Conservation (phyloP, 2,797 vertebrate genomes). For the Phataginus tetradactyla region DNA sequence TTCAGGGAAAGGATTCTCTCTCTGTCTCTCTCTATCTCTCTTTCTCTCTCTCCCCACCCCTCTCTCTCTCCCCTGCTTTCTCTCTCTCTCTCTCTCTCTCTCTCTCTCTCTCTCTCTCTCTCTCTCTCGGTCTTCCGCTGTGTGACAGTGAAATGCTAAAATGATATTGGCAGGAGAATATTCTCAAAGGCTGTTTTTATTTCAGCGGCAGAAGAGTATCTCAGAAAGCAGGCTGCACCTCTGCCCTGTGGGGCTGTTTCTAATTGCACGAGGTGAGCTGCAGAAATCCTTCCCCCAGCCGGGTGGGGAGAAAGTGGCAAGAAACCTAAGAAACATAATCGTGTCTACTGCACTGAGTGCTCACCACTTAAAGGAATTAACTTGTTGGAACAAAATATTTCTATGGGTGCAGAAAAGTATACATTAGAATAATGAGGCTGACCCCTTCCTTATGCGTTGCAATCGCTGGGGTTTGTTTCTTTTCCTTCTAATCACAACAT, state of each 20-base stretch:
- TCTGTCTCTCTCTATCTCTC: not conserved
- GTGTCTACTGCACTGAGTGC: slow-evolving; percentile 62
- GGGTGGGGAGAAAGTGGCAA: slow-evolving; percentile 78
- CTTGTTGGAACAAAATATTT: slow-evolving; percentile 76
- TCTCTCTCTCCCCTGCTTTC: not conserved
- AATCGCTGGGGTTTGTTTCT: slow-evolving; percentile 79
- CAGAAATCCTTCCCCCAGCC: slow-evolving; percentile 78
- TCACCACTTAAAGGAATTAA: slow-evolving; percentile 77
- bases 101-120: not conserved
- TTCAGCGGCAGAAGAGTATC: slow-evolving; percentile 86
- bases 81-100: not conserved
- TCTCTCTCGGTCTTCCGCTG: slow-evolving; percentile 70
- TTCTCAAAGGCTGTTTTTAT: slow-evolving; percentile 87
- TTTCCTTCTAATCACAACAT: slow-evolving; percentile 78
- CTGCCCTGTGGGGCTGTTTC: slow-evolving; percentile 87
- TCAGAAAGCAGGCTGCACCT: slow-evolving; percentile 86
- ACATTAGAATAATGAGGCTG: slow-evolving; percentile 78
- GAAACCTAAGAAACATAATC: slow-evolving; percentile 72
- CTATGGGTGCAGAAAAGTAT: slow-evolving; percentile 73
- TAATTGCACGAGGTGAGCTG: slow-evolving; percentile 81
- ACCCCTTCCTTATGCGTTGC: slow-evolving; percentile 64
- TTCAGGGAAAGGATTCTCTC: slow-evolving; percentile 3
- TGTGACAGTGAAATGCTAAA: slow-evolving; percentile 85
- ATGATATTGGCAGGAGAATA: slow-evolving; percentile 87
- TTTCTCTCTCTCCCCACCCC: not conserved